Evolutionary conservation across 2,113 vertebrate genomes (phyloP).

Genomic region (Centropus bengalensis): DNA sequence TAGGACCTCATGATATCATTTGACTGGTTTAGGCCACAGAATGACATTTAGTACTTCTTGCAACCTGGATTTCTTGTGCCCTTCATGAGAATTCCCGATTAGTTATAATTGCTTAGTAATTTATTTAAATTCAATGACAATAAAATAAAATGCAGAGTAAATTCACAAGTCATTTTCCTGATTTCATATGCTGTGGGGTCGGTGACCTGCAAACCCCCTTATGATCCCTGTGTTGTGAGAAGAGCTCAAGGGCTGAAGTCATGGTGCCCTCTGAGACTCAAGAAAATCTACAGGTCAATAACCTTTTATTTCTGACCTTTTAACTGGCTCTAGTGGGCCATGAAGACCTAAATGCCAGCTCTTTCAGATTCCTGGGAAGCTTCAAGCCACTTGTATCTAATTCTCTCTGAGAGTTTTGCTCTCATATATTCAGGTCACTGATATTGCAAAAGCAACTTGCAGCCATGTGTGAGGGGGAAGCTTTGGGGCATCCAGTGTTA

Average conservation of each 20-base stretch:
- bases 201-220: slow-evolving; percentile 66
- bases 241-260: slow-evolving; percentile 44
- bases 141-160: slow-evolving; percentile 46
- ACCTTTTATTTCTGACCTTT: slow-evolving; percentile 81
- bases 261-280: slow-evolving; percentile 27
- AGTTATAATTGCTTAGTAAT: background rate
- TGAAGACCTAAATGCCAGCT: slow-evolving; percentile 75
- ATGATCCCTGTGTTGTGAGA: slow-evolving; percentile 64
- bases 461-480: slow-evolving; percentile 19
- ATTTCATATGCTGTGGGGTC: slow-evolving; percentile 52
- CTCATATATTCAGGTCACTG: slow-evolving; percentile 71
- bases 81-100: background rate
- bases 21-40: background rate
- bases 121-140: slow-evolving; percentile 18
- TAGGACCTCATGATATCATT: background rate
- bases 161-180: slow-evolving; percentile 38
- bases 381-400: slow-evolving; percentile 69
- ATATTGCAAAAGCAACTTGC: slow-evolving; percentile 49
- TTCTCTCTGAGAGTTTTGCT: slow-evolving; percentile 75
- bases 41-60: background rate
- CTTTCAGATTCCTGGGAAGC: slow-evolving; percentile 75
- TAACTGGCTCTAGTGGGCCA: slow-evolving; percentile 76
- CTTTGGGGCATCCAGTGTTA: slow-evolving; percentile 14
- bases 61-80: background rate
- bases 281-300: slow-evolving; percentile 77